Percentiles rank a stretch among this genome's conserved stretches.
Conservation (phyloP, 2,113 vertebrate species). For the Oreocharis arfaki region DNA sequence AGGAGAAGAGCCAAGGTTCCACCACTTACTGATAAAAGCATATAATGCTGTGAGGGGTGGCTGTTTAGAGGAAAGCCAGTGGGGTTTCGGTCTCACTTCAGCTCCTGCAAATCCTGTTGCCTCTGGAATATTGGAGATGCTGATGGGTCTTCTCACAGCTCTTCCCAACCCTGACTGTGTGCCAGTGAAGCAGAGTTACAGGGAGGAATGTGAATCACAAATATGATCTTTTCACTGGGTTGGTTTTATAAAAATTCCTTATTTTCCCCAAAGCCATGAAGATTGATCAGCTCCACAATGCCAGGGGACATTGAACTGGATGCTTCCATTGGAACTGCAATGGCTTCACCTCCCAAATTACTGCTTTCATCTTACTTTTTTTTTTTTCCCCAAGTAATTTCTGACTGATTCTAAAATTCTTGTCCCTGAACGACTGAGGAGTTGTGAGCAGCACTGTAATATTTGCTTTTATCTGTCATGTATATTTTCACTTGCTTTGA, state of each 20-base stretch:
- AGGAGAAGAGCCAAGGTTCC: not conserved
- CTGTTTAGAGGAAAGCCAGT: not conserved
- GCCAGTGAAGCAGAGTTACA: not conserved
- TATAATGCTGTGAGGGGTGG: too few relatives aligned
- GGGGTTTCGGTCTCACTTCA: not conserved
- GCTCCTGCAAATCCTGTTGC: not conserved
- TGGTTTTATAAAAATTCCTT: not conserved
- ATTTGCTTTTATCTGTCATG: not conserved
- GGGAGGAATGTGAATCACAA: not conserved
- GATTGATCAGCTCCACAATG: not conserved
- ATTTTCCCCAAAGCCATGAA: not conserved
- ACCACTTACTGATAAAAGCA: too few relatives aligned
- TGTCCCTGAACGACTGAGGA: not conserved
- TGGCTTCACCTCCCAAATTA: not conserved
- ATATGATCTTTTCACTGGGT: not conserved
- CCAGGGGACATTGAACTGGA: not conserved
- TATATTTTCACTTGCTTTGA: not conserved
- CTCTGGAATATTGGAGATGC: not conserved
- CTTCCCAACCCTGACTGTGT: not conserved
- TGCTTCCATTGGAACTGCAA: not conserved
- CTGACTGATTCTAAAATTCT: not conserved
- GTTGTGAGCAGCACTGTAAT: not conserved
- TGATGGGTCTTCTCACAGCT: not conserved
- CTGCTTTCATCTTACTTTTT: not conserved
- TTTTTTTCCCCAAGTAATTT: not conserved